Evolutionary conservation across 1,140 invertebrate genomes (phyloP), one percentile per base, ranked within the genome.

Genomic region (Zophobas atratus): DNA sequence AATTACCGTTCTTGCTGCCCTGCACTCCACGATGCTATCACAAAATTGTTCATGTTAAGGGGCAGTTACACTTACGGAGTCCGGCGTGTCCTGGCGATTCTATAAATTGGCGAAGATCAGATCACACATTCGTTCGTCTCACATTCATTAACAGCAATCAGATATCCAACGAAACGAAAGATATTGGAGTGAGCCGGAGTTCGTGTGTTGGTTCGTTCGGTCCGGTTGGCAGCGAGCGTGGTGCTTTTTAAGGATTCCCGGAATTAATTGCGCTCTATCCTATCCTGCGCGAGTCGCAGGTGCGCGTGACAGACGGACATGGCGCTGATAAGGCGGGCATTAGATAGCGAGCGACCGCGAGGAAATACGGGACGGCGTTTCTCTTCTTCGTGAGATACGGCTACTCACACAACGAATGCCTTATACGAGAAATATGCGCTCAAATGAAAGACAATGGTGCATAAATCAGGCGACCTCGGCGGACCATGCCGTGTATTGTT

Each of bases 391-490:
- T 82, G 81, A 82, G 81, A 82, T 82, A 82, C 76, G 78, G 78
- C 78, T 74, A 57, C 74, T 77, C 60, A 53, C 33, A 56, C 36
- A 63, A 55, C 76, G 81, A 80, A 83, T 82, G 70, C 81, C 81
- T 81, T 84, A 81, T 82, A 82, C 77, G 82, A 84, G 83, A 84
- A 84, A 85, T 85, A 85, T 85, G 83, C 83, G 82, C 81, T 84
- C 81, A 84, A 84, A 84, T 85, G 84, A 85, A 84, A 86, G 84
- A 86, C 85, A 86, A 86, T 86, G 82, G 85, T 81, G 82, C 81
- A 86, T 86, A 86, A 86, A 86, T 86, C 84, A 84, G 82, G 78
- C 49, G 51, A 67, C 79, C 74, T 53, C 67, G 77, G 74, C 77
- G 74, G 73, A 80, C 76, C 55, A 72, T 73, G 74, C 55, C 67